phyloP scores from a whole-genome alignment of 1,140 invertebrate genomes.

The Bombyx mandarina region DNA sequence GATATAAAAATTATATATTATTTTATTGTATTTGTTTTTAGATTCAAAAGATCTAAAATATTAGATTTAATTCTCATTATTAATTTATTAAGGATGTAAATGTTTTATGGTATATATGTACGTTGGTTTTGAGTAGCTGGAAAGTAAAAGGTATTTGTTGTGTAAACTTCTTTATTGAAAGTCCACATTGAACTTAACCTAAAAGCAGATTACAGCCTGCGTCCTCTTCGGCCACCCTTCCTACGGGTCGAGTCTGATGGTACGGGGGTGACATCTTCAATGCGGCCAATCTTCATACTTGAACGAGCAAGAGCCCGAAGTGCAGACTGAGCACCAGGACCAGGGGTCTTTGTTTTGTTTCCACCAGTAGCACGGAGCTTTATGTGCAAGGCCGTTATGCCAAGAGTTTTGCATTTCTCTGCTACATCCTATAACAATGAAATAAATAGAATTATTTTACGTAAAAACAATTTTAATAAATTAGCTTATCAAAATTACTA shows the following conservation, averaged over 20 bases:
- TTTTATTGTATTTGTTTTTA: no score
- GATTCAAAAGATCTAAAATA: no score
- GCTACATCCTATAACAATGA: constrained; percentile 88
- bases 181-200: constrained; percentile 56
- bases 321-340: constrained; percentile 98
- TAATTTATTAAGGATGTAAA: no score
- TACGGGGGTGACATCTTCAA: constrained; percentile 99
- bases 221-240: constrained; percentile 99
- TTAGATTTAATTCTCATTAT: no score
- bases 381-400: constrained; percentile 98
- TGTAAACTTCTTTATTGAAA: constrained; percentile 51
- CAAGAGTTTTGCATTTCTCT: constrained; percentile 97
- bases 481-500: constrained; percentile 1
- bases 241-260: constrained; percentile 98
- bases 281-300: constrained; percentile 99
- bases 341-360: constrained; percentile 97
- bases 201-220: constrained; percentile 88
- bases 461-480: not conserved
- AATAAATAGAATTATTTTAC: no score
- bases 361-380: constrained; percentile 98
- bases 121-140: not conserved
- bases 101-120: no score
- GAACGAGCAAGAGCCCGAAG: constrained; percentile 97
- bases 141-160: constrained; percentile 18
- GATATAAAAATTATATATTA: no score